Evolutionary conservation across 2,888 invertebrate genomes (phyloP).

Genomic region (Zaprionus bogoriensis): DNA sequence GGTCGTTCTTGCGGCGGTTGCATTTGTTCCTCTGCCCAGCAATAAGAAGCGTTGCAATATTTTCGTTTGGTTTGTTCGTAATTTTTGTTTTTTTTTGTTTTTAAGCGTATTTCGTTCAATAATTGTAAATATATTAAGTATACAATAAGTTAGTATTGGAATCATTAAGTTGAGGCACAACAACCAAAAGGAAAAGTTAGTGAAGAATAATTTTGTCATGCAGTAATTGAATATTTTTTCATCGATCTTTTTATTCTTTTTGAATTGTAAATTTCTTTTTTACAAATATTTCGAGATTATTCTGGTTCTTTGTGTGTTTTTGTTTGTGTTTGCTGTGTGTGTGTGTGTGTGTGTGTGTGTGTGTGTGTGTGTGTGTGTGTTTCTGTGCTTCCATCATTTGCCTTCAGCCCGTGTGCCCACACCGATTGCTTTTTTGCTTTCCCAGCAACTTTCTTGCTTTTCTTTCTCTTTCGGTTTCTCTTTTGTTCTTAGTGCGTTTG

Average conservation of each 20-base stretch:
- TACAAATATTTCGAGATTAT: constrained; percentile 71
- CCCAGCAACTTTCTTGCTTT: constrained; percentile 32
- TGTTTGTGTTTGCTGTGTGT: constrained; percentile 6
- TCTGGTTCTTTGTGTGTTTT: constrained; percentile 3
- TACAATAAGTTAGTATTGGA: constrained; percentile 16
- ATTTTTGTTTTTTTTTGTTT: constrained; percentile 7
- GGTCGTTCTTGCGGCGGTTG: constrained; percentile 15
- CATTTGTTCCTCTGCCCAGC: constrained; percentile 50
- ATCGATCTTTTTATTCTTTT: constrained; percentile 10
- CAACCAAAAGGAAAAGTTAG: constrained; percentile 23
- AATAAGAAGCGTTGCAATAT: constrained; percentile 31
- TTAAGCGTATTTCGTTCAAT: constrained; percentile 40
- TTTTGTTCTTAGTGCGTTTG: constrained; percentile 59
- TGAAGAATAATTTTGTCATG: background rate
- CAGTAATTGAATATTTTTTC: constrained; percentile 2
- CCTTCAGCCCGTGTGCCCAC: constrained; percentile 28
- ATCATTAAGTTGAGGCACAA: constrained; percentile 15
- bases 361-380: constrained; percentile 37
- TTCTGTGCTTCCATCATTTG: constrained; percentile 44
- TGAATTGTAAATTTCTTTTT: constrained; percentile 6
- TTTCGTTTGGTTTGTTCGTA: constrained; percentile 21
- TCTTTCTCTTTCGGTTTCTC: background rate
- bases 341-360: constrained; percentile 9
- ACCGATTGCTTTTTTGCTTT: constrained; percentile 26
- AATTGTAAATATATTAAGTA: constrained; percentile 33